Conservation (phyloP, 2,888 invertebrate genomes). For the Lordiphosa andalusiaca region DNA sequence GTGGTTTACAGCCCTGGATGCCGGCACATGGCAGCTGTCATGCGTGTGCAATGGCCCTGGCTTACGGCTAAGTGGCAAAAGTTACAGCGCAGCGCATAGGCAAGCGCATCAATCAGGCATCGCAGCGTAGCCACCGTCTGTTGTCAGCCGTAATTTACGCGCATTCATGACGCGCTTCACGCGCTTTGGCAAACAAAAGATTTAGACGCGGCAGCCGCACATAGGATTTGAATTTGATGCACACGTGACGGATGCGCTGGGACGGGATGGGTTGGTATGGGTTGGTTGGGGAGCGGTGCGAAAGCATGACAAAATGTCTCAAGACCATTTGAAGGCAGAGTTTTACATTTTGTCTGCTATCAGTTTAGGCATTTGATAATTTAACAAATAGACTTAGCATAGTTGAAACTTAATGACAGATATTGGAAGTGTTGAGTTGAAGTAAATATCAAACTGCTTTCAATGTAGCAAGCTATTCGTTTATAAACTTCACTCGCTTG, state of each 20-base stretch:
- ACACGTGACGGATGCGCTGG: constrained; percentile 48
- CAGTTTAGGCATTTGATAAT: too few species aligned
- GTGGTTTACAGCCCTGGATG: constrained; percentile 48
- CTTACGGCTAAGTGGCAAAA: constrained; percentile 48
- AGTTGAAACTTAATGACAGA: too few species aligned
- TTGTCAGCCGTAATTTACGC: constrained; percentile 71
- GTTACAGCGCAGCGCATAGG: constrained; percentile 49
- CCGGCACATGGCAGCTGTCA: constrained; percentile 66
- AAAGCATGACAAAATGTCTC: constrained; percentile 6
- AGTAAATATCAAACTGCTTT: too few species aligned
- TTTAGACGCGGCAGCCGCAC: constrained; percentile 42
- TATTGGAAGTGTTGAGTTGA: too few species aligned
- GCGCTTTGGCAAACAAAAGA: constrained; percentile 59
- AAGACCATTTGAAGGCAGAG: not conserved
- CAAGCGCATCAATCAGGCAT: constrained; percentile 65
- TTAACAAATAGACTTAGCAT: too few species aligned
- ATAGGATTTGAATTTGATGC: constrained; percentile 59
- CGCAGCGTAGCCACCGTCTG: constrained; percentile 28
- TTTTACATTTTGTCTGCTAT: too few species aligned
- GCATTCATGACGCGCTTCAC: constrained; percentile 47
- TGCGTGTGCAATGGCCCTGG: constrained; percentile 49
- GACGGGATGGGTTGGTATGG: not conserved
- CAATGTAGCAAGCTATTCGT: not conserved
- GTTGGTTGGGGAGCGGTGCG: too few species aligned
- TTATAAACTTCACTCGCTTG: constrained; percentile 49